Base-by-base conservation (phyloP, 2,113 vertebrate species). In the Zosterops borbonicus region DNA sequence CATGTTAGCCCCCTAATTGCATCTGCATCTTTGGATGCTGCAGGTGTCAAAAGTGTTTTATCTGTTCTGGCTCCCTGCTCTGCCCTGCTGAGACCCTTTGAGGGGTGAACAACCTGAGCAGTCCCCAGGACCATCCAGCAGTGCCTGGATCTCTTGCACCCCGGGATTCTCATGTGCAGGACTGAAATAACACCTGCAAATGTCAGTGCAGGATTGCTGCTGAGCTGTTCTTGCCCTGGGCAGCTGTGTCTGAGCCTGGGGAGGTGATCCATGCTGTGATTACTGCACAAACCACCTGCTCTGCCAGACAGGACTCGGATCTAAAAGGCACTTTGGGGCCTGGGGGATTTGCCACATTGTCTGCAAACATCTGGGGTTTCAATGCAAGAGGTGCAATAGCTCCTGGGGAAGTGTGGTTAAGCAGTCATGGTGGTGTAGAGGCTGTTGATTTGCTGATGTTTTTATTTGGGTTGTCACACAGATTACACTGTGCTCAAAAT, bases 401-500 rank as follows among this genome's bases (percentile, higher is more conserved):
- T 80, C 1, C 37, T 33, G 20, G 67, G n/a, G 46, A 41, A 50
- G 44, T 2, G 52, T 60, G 39, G 47, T 39, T 39, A 18, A 25
- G 11, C 21, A 59, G 12, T 3, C 60, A 44, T 28, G 33, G 3
- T 35, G 64, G 14, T 58, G 53, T 17, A 41, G 89, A 81, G 10
- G 11, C 39, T 12, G 27, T 50, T 79, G 87, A 76, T 55, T 20
- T 44, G 7, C 20, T 63, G 29, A 16, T 65, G 10, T 10, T 88
- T 97, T 27, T 62, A 24, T 78, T 90, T 70, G 91, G 50, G 44
- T 62, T 77, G 5, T 91, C 73, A 17, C 82, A 70, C 95, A 99
- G 99, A 99, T 95, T 99, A 99, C 73, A 97, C 98, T 2, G 94
- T 99, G 97, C 97, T 98, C 96, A 99, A 98, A 96, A 95, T 99